Base-by-base conservation (phyloP, 2,888 invertebrate species). In the Macroteleia sp. region DNA sequence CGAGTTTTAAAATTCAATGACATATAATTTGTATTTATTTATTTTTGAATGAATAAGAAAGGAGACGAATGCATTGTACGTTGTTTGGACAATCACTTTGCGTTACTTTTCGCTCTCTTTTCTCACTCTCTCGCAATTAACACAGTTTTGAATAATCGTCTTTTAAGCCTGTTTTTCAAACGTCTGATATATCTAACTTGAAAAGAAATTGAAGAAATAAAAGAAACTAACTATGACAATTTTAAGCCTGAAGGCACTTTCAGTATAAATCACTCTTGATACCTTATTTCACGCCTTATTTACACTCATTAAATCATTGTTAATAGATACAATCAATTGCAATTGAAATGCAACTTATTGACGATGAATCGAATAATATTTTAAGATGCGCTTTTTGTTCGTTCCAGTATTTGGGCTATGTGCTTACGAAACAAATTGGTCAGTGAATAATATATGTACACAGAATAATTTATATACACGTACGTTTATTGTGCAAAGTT, bases 221-320 rank as follows among this genome's bases (percentile, higher is more conserved):
- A 61, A 56, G 22, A 28, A 32, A 59, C 10, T 25, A 25, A 67
- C 39, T 64, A 34, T 44, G 48, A 57, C 61, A 50, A 61, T 75
- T 67, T 41, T 61, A 67, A 64, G 71, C 71, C 71, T 66, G 42
- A 77, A 77, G 77, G 77, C 77, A 77, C 77, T 71, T 71, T 59
- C 77, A 71, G 54, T 71, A 30, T 66, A 52, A 64, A 61, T 71
- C 70, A 46, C 36, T 71, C 70, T 48, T 50, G 25, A 54, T 44
- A 59, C 69, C 57, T 52, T 39, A 12, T 30, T 52, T 48, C 20
- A 28, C 42, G 16, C 12, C 28, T 57, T 62, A 56, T 66, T 28
- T 66, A 61, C 69, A 48, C 16, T 56, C 62, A 17, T 71, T 36
- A 39, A 61, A 32, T 28, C 44, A 54, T 42, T 36, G 10, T 22